phyloP scores from a whole-genome alignment of 2,113 vertebrate genomes.

The Psephotus haematonotus region DNA sequence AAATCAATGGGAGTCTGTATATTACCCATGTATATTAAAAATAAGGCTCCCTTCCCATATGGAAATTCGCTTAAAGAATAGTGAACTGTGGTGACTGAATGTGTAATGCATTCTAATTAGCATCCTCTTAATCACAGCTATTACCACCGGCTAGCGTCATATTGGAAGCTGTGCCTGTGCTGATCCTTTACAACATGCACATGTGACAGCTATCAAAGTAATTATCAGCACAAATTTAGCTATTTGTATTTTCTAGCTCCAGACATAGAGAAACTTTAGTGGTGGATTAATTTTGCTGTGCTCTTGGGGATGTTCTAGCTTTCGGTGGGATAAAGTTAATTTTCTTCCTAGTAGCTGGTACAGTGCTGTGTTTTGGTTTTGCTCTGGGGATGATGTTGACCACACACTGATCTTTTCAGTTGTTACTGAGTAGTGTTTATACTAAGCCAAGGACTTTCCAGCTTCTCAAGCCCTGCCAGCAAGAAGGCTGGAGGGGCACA shows the following conservation, averaged over 20 bases:
- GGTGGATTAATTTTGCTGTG: constrained; percentile 10
- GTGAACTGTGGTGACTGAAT: constrained; percentile 55
- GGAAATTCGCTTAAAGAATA: constrained; percentile 49
- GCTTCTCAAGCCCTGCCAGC: not conserved
- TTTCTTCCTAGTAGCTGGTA: not conserved
- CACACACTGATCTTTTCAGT: not conserved
- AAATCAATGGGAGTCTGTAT: not conserved
- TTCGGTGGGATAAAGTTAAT: not conserved
- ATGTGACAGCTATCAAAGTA: constrained; percentile 37
- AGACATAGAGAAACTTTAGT: not conserved
- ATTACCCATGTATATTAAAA: not conserved
- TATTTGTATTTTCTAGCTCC: constrained; percentile 17
- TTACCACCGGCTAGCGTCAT: constrained; percentile 30
- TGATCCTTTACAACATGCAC: constrained; percentile 14
- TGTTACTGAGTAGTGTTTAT: not conserved
- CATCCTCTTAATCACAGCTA: constrained; percentile 56
- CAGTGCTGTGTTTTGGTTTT: not conserved
- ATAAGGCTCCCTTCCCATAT: constrained; percentile 29
- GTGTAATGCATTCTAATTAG: constrained; percentile 59
- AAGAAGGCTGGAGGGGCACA: not conserved
- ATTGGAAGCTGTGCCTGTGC: not conserved
- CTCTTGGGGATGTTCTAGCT: not conserved
- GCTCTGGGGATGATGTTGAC: not conserved
- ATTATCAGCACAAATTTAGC: constrained; percentile 52
- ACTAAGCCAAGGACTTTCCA: not conserved